These are phyloP conservation scores for Marcusenius ussheri DNA, from an alignment of 2,113 vertebrate species.

Conservation along the genomic window DNA sequence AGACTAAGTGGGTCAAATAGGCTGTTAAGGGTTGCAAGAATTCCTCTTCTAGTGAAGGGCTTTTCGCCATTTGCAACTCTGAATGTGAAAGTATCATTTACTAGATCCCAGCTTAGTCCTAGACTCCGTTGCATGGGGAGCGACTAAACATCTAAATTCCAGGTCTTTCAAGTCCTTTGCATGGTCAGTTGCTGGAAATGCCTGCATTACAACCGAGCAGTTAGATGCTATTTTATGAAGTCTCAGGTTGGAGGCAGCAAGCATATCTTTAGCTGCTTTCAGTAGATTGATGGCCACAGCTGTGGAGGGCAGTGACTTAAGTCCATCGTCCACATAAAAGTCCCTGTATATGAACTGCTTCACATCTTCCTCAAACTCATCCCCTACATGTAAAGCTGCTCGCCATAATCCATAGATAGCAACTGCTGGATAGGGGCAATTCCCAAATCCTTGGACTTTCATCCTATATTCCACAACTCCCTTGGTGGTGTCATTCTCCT, in stretches of 20 bases:
- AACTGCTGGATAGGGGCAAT: not conserved
- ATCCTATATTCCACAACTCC: not conserved
- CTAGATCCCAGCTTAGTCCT: slow-evolving; percentile 7
- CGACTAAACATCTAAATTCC: not conserved
- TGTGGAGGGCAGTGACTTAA: not conserved
- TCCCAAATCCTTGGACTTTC: not conserved
- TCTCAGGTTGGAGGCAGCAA: not conserved
- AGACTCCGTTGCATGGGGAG: not conserved
- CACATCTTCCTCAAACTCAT: not conserved
- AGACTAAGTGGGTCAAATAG: slow-evolving; percentile 18
- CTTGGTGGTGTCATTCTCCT: not conserved
- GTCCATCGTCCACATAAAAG: slow-evolving; percentile 24
- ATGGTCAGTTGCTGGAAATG: not conserved
- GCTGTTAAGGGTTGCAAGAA: slow-evolving; percentile 16
- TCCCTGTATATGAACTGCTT: not conserved
- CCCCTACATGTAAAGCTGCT: not conserved
- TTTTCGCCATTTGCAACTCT: not conserved
- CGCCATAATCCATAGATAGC: not conserved
- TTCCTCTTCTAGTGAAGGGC: slow-evolving; percentile 17
- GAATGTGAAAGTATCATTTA: slow-evolving; percentile 16
- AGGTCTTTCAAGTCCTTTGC: slow-evolving; percentile 12
- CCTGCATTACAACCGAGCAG: slow-evolving; percentile 15
- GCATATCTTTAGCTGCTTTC: not conserved
- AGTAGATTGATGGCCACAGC: not conserved
- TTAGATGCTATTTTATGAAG: slow-evolving; percentile 21